These are phyloP conservation scores for Timema cristinae DNA, from an alignment of 2,888 invertebrate species.

Conservation along the genomic window DNA sequence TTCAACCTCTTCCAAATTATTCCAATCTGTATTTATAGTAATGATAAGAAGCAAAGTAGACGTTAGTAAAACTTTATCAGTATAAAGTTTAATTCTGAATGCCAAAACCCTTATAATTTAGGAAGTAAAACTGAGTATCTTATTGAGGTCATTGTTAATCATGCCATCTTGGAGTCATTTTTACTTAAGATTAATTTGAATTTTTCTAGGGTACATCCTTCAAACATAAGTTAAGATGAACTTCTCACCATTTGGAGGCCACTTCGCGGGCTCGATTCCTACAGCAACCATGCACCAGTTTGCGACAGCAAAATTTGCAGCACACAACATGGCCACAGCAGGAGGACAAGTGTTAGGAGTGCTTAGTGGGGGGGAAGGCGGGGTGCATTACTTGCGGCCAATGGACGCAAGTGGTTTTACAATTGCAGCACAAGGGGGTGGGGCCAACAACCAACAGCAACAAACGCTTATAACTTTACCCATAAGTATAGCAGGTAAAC, in stretches of 20 bases:
- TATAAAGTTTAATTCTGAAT: not conserved
- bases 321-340: slow-evolving; percentile 63
- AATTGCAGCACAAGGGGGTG: slow-evolving; percentile 30
- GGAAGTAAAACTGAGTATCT: too few species aligned
- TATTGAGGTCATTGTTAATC: too few species aligned
- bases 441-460: slow-evolving; percentile 30
- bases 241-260: slow-evolving; percentile 61
- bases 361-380: slow-evolving; percentile 64
- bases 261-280: slow-evolving; percentile 58
- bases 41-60: not conserved
- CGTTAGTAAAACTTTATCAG: not conserved
- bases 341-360: slow-evolving; percentile 60
- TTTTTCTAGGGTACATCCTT: too few species aligned
- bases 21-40: not conserved
- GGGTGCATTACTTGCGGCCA: slow-evolving; percentile 69
- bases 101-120: not conserved
- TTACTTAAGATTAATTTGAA: too few species aligned
- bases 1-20: not conserved
- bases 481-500: slow-evolving; percentile 71
- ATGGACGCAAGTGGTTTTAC: slow-evolving; percentile 52
- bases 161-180: too few species aligned
- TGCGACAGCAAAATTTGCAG: slow-evolving; percentile 57
- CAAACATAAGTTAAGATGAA: slow-evolving; percentile 54
- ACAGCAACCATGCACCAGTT: slow-evolving; percentile 58
- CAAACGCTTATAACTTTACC: slow-evolving; percentile 65